Evolutionary conservation across 2,113 vertebrate genomes (phyloP).

Genomic region (Vombatus ursinus): DNA sequence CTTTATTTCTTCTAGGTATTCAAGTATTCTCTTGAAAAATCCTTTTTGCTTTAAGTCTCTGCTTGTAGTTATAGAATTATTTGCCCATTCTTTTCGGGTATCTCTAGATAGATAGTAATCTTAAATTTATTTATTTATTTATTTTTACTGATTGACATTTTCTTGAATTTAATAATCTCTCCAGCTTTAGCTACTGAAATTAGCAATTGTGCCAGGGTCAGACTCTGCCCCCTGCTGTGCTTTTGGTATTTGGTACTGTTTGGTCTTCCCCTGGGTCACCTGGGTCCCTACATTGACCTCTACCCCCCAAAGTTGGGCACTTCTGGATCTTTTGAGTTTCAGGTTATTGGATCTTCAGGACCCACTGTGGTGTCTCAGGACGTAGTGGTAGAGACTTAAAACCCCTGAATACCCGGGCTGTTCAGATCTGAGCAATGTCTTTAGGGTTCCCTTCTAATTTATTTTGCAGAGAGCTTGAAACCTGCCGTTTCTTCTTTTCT

Average conservation of each 20-base stretch:
- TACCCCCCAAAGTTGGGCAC: no score
- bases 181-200: background rate
- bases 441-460: conserved; percentile 67
- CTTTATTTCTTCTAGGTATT: background rate
- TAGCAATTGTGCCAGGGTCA: background rate
- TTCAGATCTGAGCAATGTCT: no score
- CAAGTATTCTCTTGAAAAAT: background rate
- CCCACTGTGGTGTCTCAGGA: no score
- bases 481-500: conserved; percentile 71
- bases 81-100: background rate
- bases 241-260: background rate
- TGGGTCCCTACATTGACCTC: no score
- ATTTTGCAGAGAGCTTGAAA: conserved; percentile 64
- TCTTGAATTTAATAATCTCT: background rate
- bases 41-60: background rate
- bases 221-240: background rate
- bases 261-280: no score
- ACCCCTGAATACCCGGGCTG: no score
- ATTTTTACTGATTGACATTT: background rate
- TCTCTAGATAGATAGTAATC: background rate
- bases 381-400: no score
- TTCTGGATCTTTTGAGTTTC: no score
- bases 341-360: no score
- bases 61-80: background rate
- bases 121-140: background rate